phyloP scores from a whole-genome alignment of 2,113 vertebrate species.

The Crotalus horridus region DNA sequence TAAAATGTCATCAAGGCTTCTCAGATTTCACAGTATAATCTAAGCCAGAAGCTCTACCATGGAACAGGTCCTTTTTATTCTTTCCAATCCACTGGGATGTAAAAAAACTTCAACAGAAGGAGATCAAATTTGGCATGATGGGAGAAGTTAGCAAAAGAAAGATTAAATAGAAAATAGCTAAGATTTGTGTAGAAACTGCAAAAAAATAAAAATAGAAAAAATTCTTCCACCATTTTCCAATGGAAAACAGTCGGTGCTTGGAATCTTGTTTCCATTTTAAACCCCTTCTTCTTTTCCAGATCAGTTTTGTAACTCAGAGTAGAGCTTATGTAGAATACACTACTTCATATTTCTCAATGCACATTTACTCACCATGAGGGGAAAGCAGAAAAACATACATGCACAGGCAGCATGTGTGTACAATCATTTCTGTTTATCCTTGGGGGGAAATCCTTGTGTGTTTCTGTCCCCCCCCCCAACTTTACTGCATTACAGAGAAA shows the following conservation, averaged over 20 bases:
- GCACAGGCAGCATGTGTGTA: not conserved
- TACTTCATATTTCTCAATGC: not conserved
- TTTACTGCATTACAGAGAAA: not conserved
- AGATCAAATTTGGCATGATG: not conserved
- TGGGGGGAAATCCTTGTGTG: not conserved
- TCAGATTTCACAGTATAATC: not conserved
- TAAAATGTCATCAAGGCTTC: not conserved
- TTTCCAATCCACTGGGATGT: not conserved
- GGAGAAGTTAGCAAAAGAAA: not conserved
- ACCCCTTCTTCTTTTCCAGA: not conserved
- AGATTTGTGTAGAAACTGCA: not conserved
- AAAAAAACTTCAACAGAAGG: not conserved
- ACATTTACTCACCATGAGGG: not conserved
- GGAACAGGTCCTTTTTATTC: not conserved
- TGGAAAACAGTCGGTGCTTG: not conserved
- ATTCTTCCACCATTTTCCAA: not conserved
- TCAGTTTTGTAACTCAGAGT: not conserved
- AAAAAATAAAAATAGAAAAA: not conserved
- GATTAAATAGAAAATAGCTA: not conserved
- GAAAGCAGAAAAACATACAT: not conserved
- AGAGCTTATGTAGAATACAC: not conserved
- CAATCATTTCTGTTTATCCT: not conserved
- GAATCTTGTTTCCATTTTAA: not conserved
- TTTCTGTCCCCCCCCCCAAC: not conserved
- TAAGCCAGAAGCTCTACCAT: not conserved